Evolutionary conservation across 2,888 invertebrate species (phyloP), one percentile per base, ranked within the genome.

Genomic region (Hemithea aestivaria): DNA sequence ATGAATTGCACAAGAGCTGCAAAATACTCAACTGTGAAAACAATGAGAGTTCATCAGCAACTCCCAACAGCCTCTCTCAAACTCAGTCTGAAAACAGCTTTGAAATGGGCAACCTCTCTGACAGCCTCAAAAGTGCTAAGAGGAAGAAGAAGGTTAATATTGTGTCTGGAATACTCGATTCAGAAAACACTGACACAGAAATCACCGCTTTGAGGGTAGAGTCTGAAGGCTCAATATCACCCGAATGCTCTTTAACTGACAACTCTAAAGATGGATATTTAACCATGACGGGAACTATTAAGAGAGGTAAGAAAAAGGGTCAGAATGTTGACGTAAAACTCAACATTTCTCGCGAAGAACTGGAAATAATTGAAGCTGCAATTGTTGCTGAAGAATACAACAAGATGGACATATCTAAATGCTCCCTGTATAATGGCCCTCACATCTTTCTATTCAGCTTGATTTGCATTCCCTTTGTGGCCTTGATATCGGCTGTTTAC

Each of bases 201-300:
- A 72, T 81, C 8, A 80, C 77, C 32, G 75, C 78, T 34, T 45
- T 82, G 28, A 66, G 73, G 26, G 49, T 79, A 32, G 82, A 77
- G 39, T 88, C 89, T 2, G 88, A 88, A 62, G 81, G 76, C 2
- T 88, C 89, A 20, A 74, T 83, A 46, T 85, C 90, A 1, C 79
- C 89, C 27, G 90, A 90, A 51, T 84, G 85, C 45, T 90, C 89
- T 30, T 66, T 90, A n/a, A 83, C 88, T 20, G 85, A 87, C 35
- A 74, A 65, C 42, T 81, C 84, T 1, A 84, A 80, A 56, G 90
- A 91, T 48, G 87, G 88, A 10, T 91, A 91, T 57, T 78, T 93
- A 27, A 93, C 92, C 1, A 90, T 91, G 90, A 91, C 91, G 0
- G 93, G 93, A 4, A 93, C 93, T 6, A 92, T 93, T 6, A 92